phyloP scores from a whole-genome alignment of 2,797 vertebrate species.

The Sardinella longiceps region DNA sequence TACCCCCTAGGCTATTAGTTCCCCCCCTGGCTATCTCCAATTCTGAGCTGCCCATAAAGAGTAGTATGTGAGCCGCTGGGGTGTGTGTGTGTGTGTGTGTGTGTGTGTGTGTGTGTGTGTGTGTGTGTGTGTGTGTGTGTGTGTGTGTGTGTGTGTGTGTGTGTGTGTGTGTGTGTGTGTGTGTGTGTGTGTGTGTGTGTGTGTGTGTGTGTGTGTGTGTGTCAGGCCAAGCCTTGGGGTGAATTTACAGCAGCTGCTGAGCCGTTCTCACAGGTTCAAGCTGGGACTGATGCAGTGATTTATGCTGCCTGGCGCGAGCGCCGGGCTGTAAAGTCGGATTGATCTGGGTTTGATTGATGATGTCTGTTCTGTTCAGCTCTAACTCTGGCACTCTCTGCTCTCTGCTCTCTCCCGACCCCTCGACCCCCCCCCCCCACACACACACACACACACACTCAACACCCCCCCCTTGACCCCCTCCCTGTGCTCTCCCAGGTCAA shows the following conservation, averaged over 20 bases:
- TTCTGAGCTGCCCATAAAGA: background rate
- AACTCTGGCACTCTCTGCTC: slow-evolving; percentile 30
- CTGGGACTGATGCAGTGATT: slow-evolving; percentile 32
- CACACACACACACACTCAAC: too few relatives aligned
- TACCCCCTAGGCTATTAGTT: background rate
- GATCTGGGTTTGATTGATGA: slow-evolving; percentile 57
- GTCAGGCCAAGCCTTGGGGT: background rate
- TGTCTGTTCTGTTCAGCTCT: slow-evolving; percentile 34
- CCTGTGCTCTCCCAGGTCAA: slow-evolving; percentile 82
- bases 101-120: too few relatives aligned
- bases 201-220: too few relatives aligned
- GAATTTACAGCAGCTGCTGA: background rate
- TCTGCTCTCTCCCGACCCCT: slow-evolving; percentile 37
- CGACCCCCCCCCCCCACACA: background rate
- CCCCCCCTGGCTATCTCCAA: background rate
- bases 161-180: too few relatives aligned
- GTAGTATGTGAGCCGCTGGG: background rate
- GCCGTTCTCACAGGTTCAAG: background rate
- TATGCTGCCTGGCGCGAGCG: slow-evolving; percentile 28
- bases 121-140: too few relatives aligned
- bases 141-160: too few relatives aligned
- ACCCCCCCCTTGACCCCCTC: too few relatives aligned
- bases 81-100: too few relatives aligned
- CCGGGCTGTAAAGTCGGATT: slow-evolving; percentile 33
- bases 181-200: too few relatives aligned